Conservation (phyloP, 2,888 invertebrate genomes). For the Oscheius sp. region DNA sequence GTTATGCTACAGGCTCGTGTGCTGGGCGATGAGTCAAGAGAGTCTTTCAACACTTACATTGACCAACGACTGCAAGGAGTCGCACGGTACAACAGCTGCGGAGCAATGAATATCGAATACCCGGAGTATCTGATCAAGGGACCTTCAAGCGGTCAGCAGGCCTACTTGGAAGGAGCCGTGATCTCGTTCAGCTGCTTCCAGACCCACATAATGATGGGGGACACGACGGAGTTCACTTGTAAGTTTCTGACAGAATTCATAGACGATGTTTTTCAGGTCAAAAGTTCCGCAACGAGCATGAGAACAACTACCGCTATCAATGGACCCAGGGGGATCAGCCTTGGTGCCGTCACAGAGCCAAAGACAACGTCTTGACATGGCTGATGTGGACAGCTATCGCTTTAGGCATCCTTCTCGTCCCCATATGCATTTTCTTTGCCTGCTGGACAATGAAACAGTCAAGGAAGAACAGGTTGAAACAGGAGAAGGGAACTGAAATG, state of each 20-base stretch:
- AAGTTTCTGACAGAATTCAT: conserved; percentile 5
- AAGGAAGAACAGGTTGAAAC: conserved; percentile 18
- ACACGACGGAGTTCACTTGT: conserved; percentile 63
- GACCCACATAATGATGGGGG: conserved; percentile 66
- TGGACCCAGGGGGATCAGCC: conserved; percentile 52
- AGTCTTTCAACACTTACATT: conserved; percentile 37
- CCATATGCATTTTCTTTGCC: conserved; percentile 39
- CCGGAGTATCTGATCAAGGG: conserved; percentile 66
- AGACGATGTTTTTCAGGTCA: conserved; percentile 30
- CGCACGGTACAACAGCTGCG: conserved; percentile 58
- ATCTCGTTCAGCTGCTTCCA: conserved; percentile 69
- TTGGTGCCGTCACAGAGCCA: conserved; percentile 46
- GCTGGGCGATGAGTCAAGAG: conserved; percentile 40
- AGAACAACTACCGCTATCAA: conserved; percentile 42
- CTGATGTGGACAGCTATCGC: conserved; percentile 39
- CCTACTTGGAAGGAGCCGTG: conserved; percentile 66
- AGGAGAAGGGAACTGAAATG: conserved; percentile 18
- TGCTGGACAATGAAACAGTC: conserved; percentile 38
- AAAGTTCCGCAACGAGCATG: conserved; percentile 26
- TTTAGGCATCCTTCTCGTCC: conserved; percentile 36
- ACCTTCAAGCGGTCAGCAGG: conserved; percentile 58
- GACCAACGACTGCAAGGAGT: conserved; percentile 30
- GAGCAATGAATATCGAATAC: conserved; percentile 70
- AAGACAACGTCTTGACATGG: conserved; percentile 45
- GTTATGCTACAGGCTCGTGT: conserved; percentile 42